phyloP scores from a whole-genome alignment of 2,888 invertebrate genomes.

The Aspidiotus rigidus region DNA sequence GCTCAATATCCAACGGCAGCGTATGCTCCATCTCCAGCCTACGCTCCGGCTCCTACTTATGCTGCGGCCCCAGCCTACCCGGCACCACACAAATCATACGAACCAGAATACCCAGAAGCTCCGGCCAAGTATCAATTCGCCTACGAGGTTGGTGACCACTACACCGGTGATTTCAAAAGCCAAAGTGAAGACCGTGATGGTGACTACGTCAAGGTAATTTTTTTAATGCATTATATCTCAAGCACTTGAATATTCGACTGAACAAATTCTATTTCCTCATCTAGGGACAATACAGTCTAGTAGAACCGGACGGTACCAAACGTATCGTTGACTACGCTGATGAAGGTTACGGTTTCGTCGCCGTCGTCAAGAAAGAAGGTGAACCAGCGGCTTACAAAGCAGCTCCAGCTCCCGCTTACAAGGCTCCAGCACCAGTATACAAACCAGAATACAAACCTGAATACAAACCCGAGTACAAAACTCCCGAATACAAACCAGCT shows the following conservation, averaged over 20 bases:
- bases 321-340: slow-evolving; percentile 38
- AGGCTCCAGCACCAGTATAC: slow-evolving; percentile 34
- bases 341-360: slow-evolving; percentile 37
- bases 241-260: no score
- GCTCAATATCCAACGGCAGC: slow-evolving; percentile 10
- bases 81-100: slow-evolving; percentile 25
- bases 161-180: slow-evolving; percentile 38
- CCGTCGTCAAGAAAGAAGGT: slow-evolving; percentile 36
- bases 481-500: slow-evolving; percentile 35
- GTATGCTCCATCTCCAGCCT: slow-evolving; percentile 15
- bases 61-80: slow-evolving; percentile 33
- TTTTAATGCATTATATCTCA: no score
- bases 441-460: slow-evolving; percentile 26
- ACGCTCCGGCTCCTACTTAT: slow-evolving; percentile 22
- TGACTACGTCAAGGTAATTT: slow-evolving; percentile 36
- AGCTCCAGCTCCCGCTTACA: slow-evolving; percentile 34
- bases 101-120: slow-evolving; percentile 36
- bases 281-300: slow-evolving; percentile 37
- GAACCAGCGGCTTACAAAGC: slow-evolving; percentile 19
- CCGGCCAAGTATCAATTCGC: slow-evolving; percentile 38
- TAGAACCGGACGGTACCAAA: slow-evolving; percentile 38
- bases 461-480: slow-evolving; percentile 27
- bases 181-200: slow-evolving; percentile 38
- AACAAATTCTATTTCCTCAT: neutral
- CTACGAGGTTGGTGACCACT: slow-evolving; percentile 38